phyloP scores from a whole-genome alignment of 2,888 invertebrate genomes.

The Athripsodes cinereus region DNA sequence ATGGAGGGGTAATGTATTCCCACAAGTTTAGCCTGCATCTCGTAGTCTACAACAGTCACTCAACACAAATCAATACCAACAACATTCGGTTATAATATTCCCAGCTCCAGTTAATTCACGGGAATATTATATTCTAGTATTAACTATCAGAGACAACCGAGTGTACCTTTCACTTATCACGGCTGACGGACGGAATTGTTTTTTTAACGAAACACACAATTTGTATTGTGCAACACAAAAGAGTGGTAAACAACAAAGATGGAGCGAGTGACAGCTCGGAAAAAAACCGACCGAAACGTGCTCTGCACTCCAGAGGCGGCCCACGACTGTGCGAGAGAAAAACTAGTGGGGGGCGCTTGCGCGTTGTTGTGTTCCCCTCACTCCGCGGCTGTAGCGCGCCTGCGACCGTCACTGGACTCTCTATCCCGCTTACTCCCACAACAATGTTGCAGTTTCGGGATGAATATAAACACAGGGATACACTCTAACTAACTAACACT shows the following conservation, averaged over 20 bases:
- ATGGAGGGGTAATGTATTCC: constrained; percentile 58
- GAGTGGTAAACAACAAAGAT: not conserved
- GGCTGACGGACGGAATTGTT: constrained; percentile 26
- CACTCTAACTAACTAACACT: too few relatives aligned
- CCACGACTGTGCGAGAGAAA: constrained; percentile 33
- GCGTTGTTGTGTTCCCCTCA: constrained; percentile 4
- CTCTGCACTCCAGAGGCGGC: constrained; percentile 34
- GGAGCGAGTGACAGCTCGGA: constrained; percentile 8
- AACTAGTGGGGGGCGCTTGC: constrained; percentile 30
- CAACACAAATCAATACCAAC: not conserved
- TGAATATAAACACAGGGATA: not conserved
- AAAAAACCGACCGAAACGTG: constrained; percentile 19
- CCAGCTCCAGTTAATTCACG: not conserved
- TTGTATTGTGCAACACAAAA: not conserved
- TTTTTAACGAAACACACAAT: not conserved
- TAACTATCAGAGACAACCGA: too few relatives aligned
- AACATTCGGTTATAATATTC: not conserved
- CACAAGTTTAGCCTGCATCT: constrained; percentile 54
- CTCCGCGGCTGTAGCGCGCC: constrained; percentile 3
- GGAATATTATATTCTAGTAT: not conserved
- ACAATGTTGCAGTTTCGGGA: not conserved
- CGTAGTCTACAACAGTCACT: constrained; percentile 30
- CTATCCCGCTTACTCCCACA: not conserved
- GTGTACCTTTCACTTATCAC: constrained; percentile 6
- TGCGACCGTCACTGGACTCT: not conserved